phyloP scores from a whole-genome alignment of 2,113 vertebrate species.

The Myanophis thanlyinensis region DNA sequence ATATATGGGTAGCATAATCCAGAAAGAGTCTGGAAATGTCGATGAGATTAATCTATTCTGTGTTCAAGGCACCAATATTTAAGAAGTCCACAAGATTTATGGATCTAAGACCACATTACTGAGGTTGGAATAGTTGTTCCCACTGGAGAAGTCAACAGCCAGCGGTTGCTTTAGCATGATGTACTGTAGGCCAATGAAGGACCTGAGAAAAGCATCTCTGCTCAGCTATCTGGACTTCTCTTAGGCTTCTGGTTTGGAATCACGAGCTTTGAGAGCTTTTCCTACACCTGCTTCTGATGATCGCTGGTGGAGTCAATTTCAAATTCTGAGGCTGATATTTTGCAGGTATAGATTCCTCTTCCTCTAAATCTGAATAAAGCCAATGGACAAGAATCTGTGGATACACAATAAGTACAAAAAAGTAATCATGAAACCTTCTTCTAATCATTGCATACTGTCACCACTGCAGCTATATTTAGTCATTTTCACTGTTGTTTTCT shows the following conservation, averaged over 20 bases:
- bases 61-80: not conserved
- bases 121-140: not conserved
- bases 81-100: not conserved
- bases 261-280: not conserved
- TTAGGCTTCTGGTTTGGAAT: not conserved
- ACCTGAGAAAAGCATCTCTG: not conserved
- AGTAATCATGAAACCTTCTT: not conserved
- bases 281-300: not conserved
- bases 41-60: not conserved
- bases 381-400: not conserved
- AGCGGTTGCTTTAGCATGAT: not conserved
- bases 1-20: not conserved
- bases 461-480: not conserved
- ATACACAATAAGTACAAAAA: not conserved
- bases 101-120: not conserved
- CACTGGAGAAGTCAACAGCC: not conserved
- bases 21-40: not conserved
- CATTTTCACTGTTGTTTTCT: not conserved
- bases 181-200: not conserved
- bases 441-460: not conserved
- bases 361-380: not conserved
- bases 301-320: not conserved
- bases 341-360: not conserved
- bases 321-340: not conserved
- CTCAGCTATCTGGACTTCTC: not conserved